A percentile compares a stretch with the other conserved stretches of the same genome.
Conservation (phyloP, 2,797 vertebrate species). For the Amphiprion clarkii region DNA sequence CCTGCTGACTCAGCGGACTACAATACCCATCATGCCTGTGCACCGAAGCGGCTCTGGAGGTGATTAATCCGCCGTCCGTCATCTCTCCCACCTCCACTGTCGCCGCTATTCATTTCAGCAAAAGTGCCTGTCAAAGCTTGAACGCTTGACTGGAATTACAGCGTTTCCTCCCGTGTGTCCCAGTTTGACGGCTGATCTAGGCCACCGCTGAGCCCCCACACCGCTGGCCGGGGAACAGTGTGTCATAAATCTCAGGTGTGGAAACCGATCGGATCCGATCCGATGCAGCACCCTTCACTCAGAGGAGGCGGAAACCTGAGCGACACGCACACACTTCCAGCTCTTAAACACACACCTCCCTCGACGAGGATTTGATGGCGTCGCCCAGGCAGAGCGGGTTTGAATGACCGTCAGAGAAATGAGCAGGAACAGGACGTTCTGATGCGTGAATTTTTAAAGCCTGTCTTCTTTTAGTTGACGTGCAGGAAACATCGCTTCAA, state of each 20-base stretch:
- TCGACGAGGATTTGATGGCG: slow-evolving; percentile 53
- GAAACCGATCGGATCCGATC: slow-evolving; percentile 62
- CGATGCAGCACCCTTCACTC: slow-evolving; percentile 51
- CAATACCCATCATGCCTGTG: slow-evolving; percentile 8
- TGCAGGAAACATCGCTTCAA: too few species aligned
- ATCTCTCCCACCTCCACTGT: slow-evolving; percentile 12
- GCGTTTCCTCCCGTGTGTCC: slow-evolving; percentile 46
- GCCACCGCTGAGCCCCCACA: background rate
- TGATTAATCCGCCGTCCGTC: slow-evolving; percentile 52
- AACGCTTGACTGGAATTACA: slow-evolving; percentile 68
- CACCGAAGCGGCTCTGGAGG: slow-evolving; percentile 14
- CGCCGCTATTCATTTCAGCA: slow-evolving; percentile 47
- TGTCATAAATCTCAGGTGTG: slow-evolving; percentile 72
- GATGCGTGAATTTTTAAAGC: background rate
- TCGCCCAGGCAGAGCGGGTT: slow-evolving; percentile 50
- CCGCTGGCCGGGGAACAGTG: slow-evolving; percentile 8
- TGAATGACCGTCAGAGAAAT: slow-evolving; percentile 60
- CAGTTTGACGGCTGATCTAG: slow-evolving; percentile 50
- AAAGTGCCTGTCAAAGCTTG: slow-evolving; percentile 48
- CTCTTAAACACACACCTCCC: slow-evolving; percentile 36
- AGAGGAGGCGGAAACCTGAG: slow-evolving; percentile 75
- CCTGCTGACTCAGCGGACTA: background rate
- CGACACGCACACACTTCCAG: slow-evolving; percentile 20
- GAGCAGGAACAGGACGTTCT: slow-evolving; percentile 13
- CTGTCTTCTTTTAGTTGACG: too few species aligned